Percentiles rank a stretch among this genome's conserved stretches.
These are phyloP conservation scores for Meteorus colon DNA, from an alignment of 2,888 invertebrate species.

Conservation along the genomic window DNA sequence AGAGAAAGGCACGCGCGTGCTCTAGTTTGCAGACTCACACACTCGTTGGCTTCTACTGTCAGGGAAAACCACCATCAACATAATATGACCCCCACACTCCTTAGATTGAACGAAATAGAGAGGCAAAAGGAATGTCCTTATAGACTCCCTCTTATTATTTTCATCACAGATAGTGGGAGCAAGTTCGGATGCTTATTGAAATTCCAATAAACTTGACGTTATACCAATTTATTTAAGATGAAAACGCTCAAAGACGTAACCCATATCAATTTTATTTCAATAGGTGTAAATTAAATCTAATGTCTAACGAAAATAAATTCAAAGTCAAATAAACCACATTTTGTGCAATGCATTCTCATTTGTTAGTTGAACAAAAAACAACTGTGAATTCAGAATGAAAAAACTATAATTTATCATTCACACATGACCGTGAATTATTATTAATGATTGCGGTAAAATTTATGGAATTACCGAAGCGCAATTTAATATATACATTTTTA, in stretches of 20 bases:
- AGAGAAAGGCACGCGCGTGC: constrained; percentile 53
- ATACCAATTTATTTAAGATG: not conserved
- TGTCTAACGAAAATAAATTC: not conserved
- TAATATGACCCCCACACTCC: not conserved
- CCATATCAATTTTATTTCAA: not conserved
- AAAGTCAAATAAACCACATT: not conserved
- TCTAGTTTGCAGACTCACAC: constrained; percentile 50
- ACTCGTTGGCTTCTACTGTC: constrained; percentile 33
- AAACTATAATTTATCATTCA: not conserved
- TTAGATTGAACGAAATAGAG: not conserved
- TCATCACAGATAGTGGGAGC: not conserved
- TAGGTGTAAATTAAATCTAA: not conserved
- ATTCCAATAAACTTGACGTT: not conserved
- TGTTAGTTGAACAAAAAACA: not conserved
- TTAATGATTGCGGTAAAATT: not conserved
- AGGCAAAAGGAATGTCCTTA: constrained; percentile 17
- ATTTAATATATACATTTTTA: not conserved
- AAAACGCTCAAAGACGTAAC: not conserved
- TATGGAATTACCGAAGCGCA: not conserved
- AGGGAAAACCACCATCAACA: constrained; percentile 26
- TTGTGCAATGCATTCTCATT: not conserved
- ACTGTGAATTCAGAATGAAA: not conserved
- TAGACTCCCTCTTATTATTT: constrained; percentile 8
- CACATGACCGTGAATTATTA: not conserved
- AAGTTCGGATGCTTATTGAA: not conserved